Conservation (phyloP, 1,140 invertebrate species). For the Sipha flava region DNA sequence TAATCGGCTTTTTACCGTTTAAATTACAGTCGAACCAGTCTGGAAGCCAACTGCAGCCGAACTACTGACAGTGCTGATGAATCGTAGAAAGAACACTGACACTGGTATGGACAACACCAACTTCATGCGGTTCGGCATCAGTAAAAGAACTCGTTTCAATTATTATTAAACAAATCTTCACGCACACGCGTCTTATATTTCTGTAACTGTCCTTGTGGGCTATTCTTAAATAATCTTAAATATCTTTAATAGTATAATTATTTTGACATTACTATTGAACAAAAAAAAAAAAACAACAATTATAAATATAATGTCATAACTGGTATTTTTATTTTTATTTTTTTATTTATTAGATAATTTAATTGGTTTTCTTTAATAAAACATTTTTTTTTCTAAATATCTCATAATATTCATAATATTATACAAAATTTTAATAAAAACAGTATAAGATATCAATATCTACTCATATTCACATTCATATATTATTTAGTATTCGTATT, state of each 20-base stretch:
- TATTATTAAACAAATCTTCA: not conserved
- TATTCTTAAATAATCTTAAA: not conserved
- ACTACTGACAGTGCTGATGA: not conserved
- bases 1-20: not conserved
- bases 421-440: not conserved
- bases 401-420: not conserved
- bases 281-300: not conserved
- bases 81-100: not conserved
- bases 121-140: constrained; percentile 13
- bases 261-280: not conserved
- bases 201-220: not conserved
- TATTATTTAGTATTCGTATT: not conserved
- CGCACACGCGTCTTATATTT: not conserved
- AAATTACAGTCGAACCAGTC: not conserved
- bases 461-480: too few species aligned
- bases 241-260: not conserved
- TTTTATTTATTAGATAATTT: not conserved
- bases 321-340: not conserved
- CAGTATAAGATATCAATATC: not conserved
- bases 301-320: not conserved
- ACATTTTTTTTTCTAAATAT: constrained; percentile 7
- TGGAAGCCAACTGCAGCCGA: constrained; percentile 15
- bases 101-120: not conserved
- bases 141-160: not conserved
- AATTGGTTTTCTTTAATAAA: constrained; percentile 7